phyloP scores from a whole-genome alignment of 1,140 invertebrate genomes.

The Melitaea cinxia region DNA sequence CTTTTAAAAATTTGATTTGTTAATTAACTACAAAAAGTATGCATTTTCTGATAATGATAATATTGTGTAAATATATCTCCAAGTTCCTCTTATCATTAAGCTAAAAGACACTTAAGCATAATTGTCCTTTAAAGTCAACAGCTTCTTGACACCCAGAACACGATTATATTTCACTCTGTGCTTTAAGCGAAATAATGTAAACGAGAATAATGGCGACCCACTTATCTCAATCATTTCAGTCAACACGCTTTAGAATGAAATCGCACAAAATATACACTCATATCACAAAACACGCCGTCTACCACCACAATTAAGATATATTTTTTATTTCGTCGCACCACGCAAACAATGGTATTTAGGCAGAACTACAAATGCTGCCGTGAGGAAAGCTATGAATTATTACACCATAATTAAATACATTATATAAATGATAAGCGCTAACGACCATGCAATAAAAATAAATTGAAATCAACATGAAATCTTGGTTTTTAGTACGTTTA shows the following conservation, averaged over 20 bases:
- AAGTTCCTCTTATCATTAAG: neutral
- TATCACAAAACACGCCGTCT: constrained; percentile 69
- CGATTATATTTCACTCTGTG: constrained; percentile 13
- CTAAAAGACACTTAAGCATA: neutral
- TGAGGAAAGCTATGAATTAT: constrained; percentile 44
- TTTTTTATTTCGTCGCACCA: constrained; percentile 69
- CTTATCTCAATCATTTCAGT: constrained; percentile 69
- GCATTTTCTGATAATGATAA: neutral
- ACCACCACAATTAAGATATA: constrained; percentile 71
- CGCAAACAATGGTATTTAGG: constrained; percentile 54
- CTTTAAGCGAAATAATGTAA: constrained; percentile 32
- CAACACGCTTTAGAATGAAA: constrained; percentile 46
- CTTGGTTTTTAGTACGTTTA: constrained; percentile 30
- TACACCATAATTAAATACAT: constrained; percentile 48
- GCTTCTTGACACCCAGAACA: constrained; percentile 13
- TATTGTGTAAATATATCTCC: neutral
- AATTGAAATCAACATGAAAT: constrained; percentile 41
- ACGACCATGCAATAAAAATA: constrained; percentile 44
- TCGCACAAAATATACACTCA: constrained; percentile 47
- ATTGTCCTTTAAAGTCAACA: neutral
- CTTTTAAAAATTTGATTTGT: too few species aligned
- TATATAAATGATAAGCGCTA: constrained; percentile 48
- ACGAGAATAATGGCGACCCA: constrained; percentile 39
- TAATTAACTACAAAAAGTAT: too few species aligned
- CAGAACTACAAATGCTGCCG: constrained; percentile 48